A percentile compares a stretch with the other conserved stretches of the same genome.
These are phyloP conservation scores for Drosophila imparisetae DNA, from an alignment of 2,888 invertebrate species.

Conservation along the genomic window DNA sequence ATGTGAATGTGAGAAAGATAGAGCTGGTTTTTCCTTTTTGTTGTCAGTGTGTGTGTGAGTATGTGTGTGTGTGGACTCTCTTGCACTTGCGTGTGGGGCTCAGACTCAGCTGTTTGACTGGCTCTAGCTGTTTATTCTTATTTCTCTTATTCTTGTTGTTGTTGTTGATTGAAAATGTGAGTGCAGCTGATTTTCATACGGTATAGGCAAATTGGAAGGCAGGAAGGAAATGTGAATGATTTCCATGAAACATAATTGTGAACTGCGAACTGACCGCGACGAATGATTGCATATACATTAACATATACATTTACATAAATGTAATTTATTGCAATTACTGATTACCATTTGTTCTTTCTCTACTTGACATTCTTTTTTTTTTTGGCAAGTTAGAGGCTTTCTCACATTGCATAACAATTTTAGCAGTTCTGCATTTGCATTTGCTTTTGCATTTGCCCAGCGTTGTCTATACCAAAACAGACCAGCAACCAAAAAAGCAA, in stretches of 20 bases:
- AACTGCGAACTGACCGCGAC: conserved; percentile 1
- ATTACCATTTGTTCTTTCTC: conserved; percentile 45
- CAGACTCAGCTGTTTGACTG: conserved; percentile 58
- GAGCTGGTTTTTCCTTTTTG: conserved; percentile 28
- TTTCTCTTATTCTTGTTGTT: conserved; percentile 5
- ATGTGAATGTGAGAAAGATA: conserved; percentile 1
- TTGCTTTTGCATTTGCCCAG: conserved; percentile 69
- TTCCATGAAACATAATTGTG: conserved; percentile 9
- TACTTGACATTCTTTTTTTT: conserved; percentile 19
- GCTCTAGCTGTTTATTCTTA: conserved; percentile 24
- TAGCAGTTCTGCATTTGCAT: conserved; percentile 64
- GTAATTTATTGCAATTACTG: conserved; percentile 36
- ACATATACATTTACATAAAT: conserved; percentile 23
- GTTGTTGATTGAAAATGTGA: conserved; percentile 40
- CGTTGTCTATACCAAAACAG: conserved; percentile 38
- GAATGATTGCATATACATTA: not conserved
- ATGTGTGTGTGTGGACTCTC: conserved; percentile 26
- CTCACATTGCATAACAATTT: conserved; percentile 64
- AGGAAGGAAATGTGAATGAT: conserved; percentile 39
- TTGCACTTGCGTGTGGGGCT: conserved; percentile 60
- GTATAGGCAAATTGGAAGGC: conserved; percentile 35
- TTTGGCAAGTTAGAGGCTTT: conserved; percentile 40
- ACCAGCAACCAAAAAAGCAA: conserved; percentile 26
- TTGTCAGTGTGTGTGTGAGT: conserved; percentile 8
- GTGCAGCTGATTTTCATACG: conserved; percentile 59